Conservation (phyloP, 2,113 vertebrate genomes). For the Hoplias malabaricus region DNA sequence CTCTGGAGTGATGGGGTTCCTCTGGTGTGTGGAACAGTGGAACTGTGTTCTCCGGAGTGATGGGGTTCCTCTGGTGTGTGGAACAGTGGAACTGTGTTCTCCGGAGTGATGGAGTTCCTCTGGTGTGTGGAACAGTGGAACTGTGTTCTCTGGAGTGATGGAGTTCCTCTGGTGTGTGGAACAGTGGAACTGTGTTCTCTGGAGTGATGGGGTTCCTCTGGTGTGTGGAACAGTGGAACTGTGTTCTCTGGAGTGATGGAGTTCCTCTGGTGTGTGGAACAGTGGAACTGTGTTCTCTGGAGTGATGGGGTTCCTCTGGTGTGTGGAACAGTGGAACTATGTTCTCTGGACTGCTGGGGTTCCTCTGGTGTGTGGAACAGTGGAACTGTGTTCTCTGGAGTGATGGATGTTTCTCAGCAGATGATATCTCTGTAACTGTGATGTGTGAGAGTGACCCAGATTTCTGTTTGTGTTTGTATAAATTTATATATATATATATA, state of each 20-base stretch:
- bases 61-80: not conserved
- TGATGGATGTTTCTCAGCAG: not conserved
- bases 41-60: not conserved
- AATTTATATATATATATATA: no score
- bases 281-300: not conserved
- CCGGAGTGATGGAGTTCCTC: not conserved
- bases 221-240: no score
- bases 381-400: not conserved
- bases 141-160: not conserved
- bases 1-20: not conserved
- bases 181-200: not conserved
- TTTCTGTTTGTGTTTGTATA: constrained; percentile 14
- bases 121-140: no score
- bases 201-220: not conserved
- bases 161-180: no score
- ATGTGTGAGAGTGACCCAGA: constrained; percentile 23
- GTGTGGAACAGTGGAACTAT: no score
- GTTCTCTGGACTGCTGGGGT: not conserved
- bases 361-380: no score
- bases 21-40: no score
- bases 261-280: no score
- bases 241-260: not conserved
- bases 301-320: not conserved
- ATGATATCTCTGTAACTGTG: not conserved
- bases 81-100: not conserved